Percentiles rank a stretch among this genome's conserved stretches.
Conservation (phyloP, 2,113 vertebrate genomes). For the Etheostoma spectabile region DNA sequence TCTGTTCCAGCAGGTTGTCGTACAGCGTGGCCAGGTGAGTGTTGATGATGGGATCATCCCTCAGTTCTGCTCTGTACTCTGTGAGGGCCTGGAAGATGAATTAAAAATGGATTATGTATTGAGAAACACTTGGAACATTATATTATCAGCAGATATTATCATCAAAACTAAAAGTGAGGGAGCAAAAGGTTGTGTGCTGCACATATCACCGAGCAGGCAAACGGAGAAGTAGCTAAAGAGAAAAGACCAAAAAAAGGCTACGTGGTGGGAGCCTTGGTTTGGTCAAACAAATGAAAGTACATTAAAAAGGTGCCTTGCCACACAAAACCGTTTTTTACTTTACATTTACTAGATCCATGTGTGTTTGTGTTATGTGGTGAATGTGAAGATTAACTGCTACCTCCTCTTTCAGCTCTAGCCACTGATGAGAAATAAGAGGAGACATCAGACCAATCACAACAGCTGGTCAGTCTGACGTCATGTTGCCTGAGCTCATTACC, state of each 20-base stretch:
- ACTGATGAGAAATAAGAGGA: no score
- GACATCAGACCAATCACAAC: no score
- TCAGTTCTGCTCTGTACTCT: conserved; percentile 96
- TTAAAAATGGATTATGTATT: no score
- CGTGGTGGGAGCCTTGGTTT: neutral
- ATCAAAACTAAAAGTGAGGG: neutral
- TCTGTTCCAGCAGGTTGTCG: conserved; percentile 98
- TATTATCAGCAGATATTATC: neutral
- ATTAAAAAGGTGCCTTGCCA: neutral
- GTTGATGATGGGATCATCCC: conserved; percentile 97
- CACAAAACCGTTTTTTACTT: no score
- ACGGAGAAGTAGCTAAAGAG: neutral
- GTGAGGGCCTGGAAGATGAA: conserved; percentile 89
- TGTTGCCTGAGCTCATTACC: no score
- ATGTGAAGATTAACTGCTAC: no score
- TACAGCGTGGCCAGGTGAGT: conserved; percentile 97
- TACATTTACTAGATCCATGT: no score
- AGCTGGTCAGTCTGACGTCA: no score
- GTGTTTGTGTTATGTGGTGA: no score
- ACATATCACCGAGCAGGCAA: neutral
- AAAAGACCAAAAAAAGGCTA: neutral
- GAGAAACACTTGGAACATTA: neutral
- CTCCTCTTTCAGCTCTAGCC: no score
- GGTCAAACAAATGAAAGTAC: neutral
- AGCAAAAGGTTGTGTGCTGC: neutral